These are phyloP conservation scores for Belonocnema kinseyi DNA, from an alignment of 1,140 invertebrate species.

Conservation along the genomic window DNA sequence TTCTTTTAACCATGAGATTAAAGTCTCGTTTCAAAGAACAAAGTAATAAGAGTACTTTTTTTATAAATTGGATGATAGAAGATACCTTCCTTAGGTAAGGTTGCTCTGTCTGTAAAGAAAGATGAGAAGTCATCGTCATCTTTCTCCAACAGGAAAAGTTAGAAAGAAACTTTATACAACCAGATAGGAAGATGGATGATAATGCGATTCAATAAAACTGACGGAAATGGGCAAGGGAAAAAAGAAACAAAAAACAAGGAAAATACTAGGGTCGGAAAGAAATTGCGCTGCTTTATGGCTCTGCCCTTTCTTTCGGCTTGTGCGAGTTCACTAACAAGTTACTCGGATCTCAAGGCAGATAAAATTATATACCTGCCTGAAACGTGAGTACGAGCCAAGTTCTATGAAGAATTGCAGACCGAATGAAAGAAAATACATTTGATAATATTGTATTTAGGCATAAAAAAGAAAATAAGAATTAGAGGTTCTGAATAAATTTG, in stretches of 20 bases:
- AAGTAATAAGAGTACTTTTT: neutral
- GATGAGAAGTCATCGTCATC: conserved; percentile 19
- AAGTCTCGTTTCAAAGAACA: neutral
- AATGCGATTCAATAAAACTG: conserved; percentile 19
- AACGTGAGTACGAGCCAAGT: conserved; percentile 22
- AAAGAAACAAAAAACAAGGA: neutral
- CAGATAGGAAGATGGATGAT: conserved; percentile 27
- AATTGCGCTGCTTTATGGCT: conserved; percentile 20
- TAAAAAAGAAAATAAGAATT: neutral
- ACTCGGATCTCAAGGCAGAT: conserved; percentile 26
- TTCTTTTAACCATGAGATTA: neutral
- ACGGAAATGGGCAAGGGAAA: neutral
- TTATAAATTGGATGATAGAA: neutral
- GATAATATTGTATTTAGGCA: neutral
- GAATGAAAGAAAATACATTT: neutral
- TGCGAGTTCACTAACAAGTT: conserved; percentile 25
- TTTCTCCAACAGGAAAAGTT: conserved; percentile 2
- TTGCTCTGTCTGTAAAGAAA: conserved; percentile 14
- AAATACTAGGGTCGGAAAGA: conserved; percentile 26
- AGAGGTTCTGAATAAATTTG: neutral
- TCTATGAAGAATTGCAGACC: conserved; percentile 6
- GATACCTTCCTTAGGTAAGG: neutral
- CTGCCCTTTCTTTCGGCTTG: conserved; percentile 19
- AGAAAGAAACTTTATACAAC: conserved; percentile 8
- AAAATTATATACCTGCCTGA: conserved; percentile 20